Percentiles rank a stretch among this genome's conserved stretches.
These are phyloP conservation scores for Heliconius hortense DNA, from an alignment of 2,888 invertebrate species.

Conservation along the genomic window DNA sequence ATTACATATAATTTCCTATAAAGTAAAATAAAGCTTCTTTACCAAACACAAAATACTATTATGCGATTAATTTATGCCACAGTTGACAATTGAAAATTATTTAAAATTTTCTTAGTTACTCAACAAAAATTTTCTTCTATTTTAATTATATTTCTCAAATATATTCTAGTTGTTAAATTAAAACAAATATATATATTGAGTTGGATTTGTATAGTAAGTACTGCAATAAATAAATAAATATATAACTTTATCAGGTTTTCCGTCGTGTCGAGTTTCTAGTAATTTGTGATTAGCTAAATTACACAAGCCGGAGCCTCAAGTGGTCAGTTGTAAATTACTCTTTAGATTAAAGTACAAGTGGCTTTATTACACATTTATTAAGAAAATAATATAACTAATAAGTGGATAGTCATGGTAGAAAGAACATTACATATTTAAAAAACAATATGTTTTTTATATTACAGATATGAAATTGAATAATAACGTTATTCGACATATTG, in stretches of 20 bases:
- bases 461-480: too few relatives aligned
- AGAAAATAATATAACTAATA: background rate
- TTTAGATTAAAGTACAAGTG: conserved; percentile 7
- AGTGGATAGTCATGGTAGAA: background rate
- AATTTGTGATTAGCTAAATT: conserved; percentile 25
- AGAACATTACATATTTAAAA: too few relatives aligned
- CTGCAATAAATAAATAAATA: too few relatives aligned
- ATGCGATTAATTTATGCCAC: background rate
- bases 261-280: conserved; percentile 14
- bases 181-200: too few relatives aligned
- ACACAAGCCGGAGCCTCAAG: conserved; percentile 12
- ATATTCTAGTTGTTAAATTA: too few relatives aligned
- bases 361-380: background rate
- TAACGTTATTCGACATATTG: too few relatives aligned
- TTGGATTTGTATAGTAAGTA: too few relatives aligned
- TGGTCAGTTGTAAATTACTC: conserved; percentile 20
- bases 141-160: too few relatives aligned
- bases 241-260: background rate
- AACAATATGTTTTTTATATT: too few relatives aligned
- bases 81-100: background rate
- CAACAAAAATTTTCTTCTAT: too few relatives aligned
- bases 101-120: background rate
- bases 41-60: background rate
- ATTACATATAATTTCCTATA: too few relatives aligned
- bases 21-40: background rate